Conservation (phyloP, 2,888 invertebrate species). For the Trichacis sp. region DNA sequence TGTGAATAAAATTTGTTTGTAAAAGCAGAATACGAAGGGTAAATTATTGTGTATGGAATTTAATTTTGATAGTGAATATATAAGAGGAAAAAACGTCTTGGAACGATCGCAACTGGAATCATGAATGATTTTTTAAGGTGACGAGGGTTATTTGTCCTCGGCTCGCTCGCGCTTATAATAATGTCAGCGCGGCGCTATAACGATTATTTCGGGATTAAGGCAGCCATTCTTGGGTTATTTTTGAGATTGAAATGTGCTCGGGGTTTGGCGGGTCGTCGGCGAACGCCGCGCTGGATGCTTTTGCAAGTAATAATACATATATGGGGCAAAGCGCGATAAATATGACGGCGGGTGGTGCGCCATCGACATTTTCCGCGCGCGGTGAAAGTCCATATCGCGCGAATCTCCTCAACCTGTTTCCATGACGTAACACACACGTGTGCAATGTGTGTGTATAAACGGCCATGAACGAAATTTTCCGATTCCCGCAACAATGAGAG, state of each 20-base stretch:
- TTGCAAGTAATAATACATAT: no score
- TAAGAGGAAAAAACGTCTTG: no score
- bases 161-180: background rate
- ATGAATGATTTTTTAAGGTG: no score
- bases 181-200: constrained; percentile 32
- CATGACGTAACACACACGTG: constrained; percentile 8
- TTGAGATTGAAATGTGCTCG: constrained; percentile 33
- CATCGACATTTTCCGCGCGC: constrained; percentile 21
- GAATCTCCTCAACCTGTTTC: constrained; percentile 35
- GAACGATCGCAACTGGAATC: no score
- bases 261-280: constrained; percentile 33
- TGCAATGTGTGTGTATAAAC: no score
- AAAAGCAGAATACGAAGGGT: no score
- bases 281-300: constrained; percentile 38
- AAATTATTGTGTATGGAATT: no score
- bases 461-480: background rate
- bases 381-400: constrained; percentile 37
- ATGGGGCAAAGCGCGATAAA: no score
- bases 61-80: no score
- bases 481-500: no score
- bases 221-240: constrained; percentile 47
- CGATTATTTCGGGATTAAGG: constrained; percentile 49
- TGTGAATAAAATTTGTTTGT: no score
- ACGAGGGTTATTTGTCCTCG: no score
- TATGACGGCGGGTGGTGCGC: constrained; percentile 17